Base-by-base conservation (phyloP, 2,888 invertebrate genomes). In the Temnothorax unifasciatus region DNA sequence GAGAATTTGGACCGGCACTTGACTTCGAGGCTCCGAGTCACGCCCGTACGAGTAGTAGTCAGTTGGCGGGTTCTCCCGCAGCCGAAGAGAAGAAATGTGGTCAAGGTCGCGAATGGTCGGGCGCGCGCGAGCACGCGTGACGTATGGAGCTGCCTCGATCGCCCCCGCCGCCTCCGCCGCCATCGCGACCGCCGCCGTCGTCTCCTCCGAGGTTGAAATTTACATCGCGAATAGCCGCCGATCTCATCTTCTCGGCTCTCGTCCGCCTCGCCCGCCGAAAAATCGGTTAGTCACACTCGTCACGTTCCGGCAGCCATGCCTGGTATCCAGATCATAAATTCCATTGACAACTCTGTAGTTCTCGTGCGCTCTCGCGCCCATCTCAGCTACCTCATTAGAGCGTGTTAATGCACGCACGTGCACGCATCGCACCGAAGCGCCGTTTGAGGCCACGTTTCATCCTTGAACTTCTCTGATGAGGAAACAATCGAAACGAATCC, bases 211-310 rank as follows among this genome's bases (percentile, higher is more conserved):
- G 89, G 86, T 85, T 88, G 64, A 90, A 90, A 90, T 90, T 90
- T 90, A 90, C 88, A 87, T 90, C 69, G 86, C 85, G 88, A 88
- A 88, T 87, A 86, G 86, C 83, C 84, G 85, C 69, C 88, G 74
- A 84, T 85, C 85, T 88, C 86, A 82, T 89, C 83, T 82, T 77
- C 50, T 68, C 83, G 66, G n/a, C 76, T 64, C 64, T 64, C 50
- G 69, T 69, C 47, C 59, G 59, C 71, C 71, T 38, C 71, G 66
- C 34, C 74, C 81, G 85, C 85, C 87, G 86, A 91, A 81, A 74
- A 92, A 91, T 92, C 88, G 89, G 87, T 91, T 92, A 87, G 92
- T 91, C 92, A 92, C 91, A 91, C 91, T 90, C 89, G 87, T 91
- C 88, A 64, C 77, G 86, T 85, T 87, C 82, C 85, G 86, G 86